Conservation (phyloP, 2,113 vertebrate species). For the Triplophysa dalaica region DNA sequence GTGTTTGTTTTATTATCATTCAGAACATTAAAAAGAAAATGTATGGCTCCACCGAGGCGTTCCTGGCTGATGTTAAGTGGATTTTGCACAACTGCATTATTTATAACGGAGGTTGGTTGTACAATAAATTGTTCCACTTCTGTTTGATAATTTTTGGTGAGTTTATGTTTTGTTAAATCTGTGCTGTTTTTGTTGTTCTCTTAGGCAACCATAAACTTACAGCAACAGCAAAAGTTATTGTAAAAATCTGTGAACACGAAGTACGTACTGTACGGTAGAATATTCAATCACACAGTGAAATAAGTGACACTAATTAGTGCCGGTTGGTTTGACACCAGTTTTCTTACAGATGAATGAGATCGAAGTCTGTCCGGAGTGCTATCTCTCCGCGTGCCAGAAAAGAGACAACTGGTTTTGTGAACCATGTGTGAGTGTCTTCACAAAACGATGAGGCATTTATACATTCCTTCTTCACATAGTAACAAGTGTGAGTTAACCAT, state of each 20-base stretch:
- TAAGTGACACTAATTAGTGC: neutral
- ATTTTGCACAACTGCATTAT: constrained; percentile 99
- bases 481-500: constrained; percentile 7
- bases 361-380: constrained; percentile 98
- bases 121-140: neutral
- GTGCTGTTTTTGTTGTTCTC: constrained; percentile 59
- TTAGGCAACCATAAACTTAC: constrained; percentile 98
- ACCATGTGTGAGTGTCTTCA: constrained; percentile 88
- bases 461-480: constrained; percentile 8
- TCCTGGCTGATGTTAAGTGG: constrained; percentile 97
- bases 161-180: neutral
- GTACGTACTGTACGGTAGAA: constrained; percentile 67
- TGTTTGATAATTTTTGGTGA: neutral
- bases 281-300: neutral
- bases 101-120: constrained; percentile 90
- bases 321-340: constrained; percentile 9
- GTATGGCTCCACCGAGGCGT: constrained; percentile 98
- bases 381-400: constrained; percentile 98
- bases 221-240: constrained; percentile 96
- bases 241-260: constrained; percentile 99
- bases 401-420: constrained; percentile 99
- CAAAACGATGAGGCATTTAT: neutral
- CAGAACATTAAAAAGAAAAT: constrained; percentile 98
- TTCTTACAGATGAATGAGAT: constrained; percentile 96
- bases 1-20: neutral